Base-by-base conservation (phyloP, 1,140 invertebrate species). In the Caenorhabditis tropicalis region DNA sequence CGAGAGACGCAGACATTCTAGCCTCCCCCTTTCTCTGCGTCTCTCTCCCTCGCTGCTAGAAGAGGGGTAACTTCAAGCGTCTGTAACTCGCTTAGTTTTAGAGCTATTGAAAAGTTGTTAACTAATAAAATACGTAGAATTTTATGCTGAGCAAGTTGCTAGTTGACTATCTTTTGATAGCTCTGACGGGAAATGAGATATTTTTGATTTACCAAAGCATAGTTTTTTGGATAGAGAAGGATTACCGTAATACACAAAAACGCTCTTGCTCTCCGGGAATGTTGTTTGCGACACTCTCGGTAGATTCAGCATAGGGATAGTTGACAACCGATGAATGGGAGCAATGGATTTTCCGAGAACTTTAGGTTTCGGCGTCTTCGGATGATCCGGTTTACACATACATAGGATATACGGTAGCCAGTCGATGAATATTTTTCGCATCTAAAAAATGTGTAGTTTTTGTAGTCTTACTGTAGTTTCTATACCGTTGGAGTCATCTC, bases 391-490 rank as follows among this genome's bases (percentile, higher is more conserved):
- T 56, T 70, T 51, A 31, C 70, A 70, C 84, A 85, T 85, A 16
- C 60, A 53, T 6, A 85, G 81, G 33, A 82, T 48, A 12, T 82
- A 85, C 10, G 84, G 84, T 15, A 85, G 84, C 58, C 56, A 82
- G n/a, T 85, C 84, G 43, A 85, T 79, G 81, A 85, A 85, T 6
- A 85, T 81, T 85, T 74, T 70, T 51, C 84, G 16, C 80, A 82
- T 85, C 84, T 85, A 15, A 74, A 74, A n/a, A 49, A 43, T 16
- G 16, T 1, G 15, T 24, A 10, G 33, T 5, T 24, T 19, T 5
- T 27, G n/a, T 19, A 10, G 36, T 49, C 46, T 27, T 9, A 9
- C 10, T 33, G 10, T 4, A 80, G 15, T 24, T 51, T n/a, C 16
- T 19, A 16, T n/a, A 85, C 84, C 43, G 27, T 43, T 9, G 84